Evolutionary conservation across 2,113 vertebrate species (phyloP), one percentile per base, ranked within the genome.

Genomic region (Sinocyclocheilus anshuiensis): DNA sequence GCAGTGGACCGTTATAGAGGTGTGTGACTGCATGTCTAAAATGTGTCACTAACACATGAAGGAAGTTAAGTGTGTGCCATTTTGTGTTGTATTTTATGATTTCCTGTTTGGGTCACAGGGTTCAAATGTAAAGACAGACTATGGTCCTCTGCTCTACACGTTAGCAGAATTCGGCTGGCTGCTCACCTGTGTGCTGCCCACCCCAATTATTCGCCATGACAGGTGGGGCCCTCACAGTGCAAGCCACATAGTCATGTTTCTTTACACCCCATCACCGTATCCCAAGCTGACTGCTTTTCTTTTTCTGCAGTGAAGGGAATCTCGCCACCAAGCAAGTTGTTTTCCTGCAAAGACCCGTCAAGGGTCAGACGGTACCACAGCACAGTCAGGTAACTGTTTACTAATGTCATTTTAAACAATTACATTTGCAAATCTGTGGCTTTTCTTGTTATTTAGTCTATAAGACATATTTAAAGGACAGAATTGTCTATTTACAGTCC

Each of bases 91-190:
- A 3, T 33, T 1, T 9, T 18, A 20, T 74, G 55, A 45, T 22
- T 42, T 15, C 13, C 2, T 63, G 50, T 85, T 33, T 12, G 61
- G 48, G 61, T 61, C 71, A 6, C 93, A 99, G 98, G 96, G 95
- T 15, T 95, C 94, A 86, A 95, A 95, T 63, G 96, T 99, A 90
- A 99, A 98, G 92, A 96, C 97, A 0, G 98, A 99, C 92, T 99
- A 99, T 4, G 97, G 97, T 59, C 98, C 98, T 3, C 93, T 99
- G 78, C 93, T 99, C 78, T 97, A 98, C 94, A 99, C 98, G 0
- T 93, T 99, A 93, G 97, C 98, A 5, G 97, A 99, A 91, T 99
- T 98, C 72, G 98, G 98, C 74, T 99, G 98, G 98, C 96, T 98
- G 84, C 96, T 99, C 89, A 99, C 98, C 0, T 97, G 96, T 72